Conservation (phyloP, 2,797 vertebrate species). For the Myripristis jacobus region DNA sequence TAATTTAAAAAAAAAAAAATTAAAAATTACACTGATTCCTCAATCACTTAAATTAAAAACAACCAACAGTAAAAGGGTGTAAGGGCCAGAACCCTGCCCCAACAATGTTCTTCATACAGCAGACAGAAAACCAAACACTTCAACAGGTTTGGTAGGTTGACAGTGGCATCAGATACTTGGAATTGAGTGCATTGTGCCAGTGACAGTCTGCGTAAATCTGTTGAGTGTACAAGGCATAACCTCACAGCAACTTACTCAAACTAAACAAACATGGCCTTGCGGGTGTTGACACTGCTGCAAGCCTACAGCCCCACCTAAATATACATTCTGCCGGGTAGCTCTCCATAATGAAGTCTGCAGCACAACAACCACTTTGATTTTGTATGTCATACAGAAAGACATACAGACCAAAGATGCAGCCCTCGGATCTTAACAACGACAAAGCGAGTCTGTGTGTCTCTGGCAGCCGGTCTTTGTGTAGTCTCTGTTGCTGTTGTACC, state of each 20-base stretch:
- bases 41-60: no score
- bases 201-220: constrained; percentile 41
- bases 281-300: constrained; percentile 69
- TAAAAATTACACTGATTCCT: no score
- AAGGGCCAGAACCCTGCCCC: no score
- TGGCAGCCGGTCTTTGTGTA: constrained; percentile 51
- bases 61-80: no score
- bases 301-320: constrained; percentile 62
- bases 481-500: constrained; percentile 56
- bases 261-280: constrained; percentile 67
- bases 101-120: not conserved
- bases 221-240: constrained; percentile 54
- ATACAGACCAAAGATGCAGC: constrained; percentile 24
- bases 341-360: constrained; percentile 37
- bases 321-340: constrained; percentile 42
- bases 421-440: constrained; percentile 33
- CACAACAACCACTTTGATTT: constrained; percentile 15
- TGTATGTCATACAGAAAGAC: constrained; percentile 34
- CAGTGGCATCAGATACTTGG: constrained; percentile 9
- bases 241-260: constrained; percentile 60
- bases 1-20: no score
- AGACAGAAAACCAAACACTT: constrained; percentile 10
- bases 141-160: constrained; percentile 51
- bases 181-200: constrained; percentile 25
- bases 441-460: constrained; percentile 32